Base-by-base conservation (phyloP, 1,140 invertebrate species). In the Pogonognathellus flavescens region DNA sequence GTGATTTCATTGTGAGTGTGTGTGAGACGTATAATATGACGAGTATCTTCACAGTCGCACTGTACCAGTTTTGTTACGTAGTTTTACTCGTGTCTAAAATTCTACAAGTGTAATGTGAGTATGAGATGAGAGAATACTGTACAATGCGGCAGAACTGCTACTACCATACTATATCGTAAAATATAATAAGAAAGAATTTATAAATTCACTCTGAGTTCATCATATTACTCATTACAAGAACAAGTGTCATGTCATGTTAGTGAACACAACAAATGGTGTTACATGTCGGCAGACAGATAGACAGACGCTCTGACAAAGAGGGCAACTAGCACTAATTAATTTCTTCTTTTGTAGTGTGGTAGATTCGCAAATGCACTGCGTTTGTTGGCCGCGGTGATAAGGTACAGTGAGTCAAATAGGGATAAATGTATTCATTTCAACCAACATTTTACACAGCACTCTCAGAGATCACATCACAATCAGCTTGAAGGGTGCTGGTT, bases 191-290 rank as follows among this genome's bases (percentile, higher is more conserved):
- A 49, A 76, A 50, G 11, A 18, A 31, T 76, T 49, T 70, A 18
- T 31, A 50, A 76, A 31, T 76, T 18, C 25, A n/a, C 25, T 76
- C 31, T 49, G 70, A 76, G 70, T 76, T 76, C 70, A 76, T 76
- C 70, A 76, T 76, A 76, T 76, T 76, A 76, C 70, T 76, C 70
- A 76, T 76, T 76, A 76, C 41, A 50, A 76, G 31, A 76, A 76
- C 70, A 76, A 76, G 70, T 76, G 70, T 76, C 70, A 76, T 76
- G 70, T 76, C 70, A 76, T 13, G 41, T 76, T 49, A 76, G 41
- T 49, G 70, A 76, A 18, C 14, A 50, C 25, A 76, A 76, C 70
- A 76, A 76, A 76, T 76, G 70, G 41, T 50, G 70, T 50, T 76
- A 76, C 70, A 76, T 49, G 70, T 76, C 70, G 70, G 70, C 31